Evolutionary conservation across 2,797 vertebrate species (phyloP).

Genomic region (Helarctos malayanus): DNA sequence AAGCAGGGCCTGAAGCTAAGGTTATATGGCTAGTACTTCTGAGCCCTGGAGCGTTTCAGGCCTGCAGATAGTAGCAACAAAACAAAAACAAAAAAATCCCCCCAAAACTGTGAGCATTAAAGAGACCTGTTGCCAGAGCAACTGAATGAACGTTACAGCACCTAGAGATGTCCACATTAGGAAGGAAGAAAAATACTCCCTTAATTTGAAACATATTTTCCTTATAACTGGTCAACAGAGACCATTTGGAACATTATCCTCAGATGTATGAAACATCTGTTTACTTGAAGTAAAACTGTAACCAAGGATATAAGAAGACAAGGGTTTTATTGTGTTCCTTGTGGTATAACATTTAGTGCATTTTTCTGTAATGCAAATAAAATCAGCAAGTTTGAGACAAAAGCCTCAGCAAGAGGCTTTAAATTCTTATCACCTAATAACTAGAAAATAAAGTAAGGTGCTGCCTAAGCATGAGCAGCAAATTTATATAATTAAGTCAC

Average conservation of each 20-base stretch:
- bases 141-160: neutral
- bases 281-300: neutral
- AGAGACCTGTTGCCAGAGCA: neutral
- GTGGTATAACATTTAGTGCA: neutral
- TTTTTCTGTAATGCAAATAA: conserved; percentile 30
- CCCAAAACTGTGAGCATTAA: neutral
- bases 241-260: neutral
- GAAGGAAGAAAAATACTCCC: neutral
- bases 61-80: neutral
- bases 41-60: neutral
- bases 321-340: neutral
- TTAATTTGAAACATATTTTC: conserved; percentile 11
- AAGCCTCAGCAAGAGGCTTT: neutral
- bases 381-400: neutral
- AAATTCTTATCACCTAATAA: neutral
- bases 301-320: neutral
- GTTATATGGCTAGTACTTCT: neutral
- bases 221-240: neutral
- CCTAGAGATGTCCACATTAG: neutral
- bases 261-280: neutral
- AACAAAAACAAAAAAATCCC: neutral
- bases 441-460: conserved; percentile 14
- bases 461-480: neutral
- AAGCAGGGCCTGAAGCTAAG: neutral
- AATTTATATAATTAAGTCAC: neutral